phyloP scores from a whole-genome alignment of 37 sponge, comb jelly and placozoan species.

The Corticium candelabrum region DNA sequence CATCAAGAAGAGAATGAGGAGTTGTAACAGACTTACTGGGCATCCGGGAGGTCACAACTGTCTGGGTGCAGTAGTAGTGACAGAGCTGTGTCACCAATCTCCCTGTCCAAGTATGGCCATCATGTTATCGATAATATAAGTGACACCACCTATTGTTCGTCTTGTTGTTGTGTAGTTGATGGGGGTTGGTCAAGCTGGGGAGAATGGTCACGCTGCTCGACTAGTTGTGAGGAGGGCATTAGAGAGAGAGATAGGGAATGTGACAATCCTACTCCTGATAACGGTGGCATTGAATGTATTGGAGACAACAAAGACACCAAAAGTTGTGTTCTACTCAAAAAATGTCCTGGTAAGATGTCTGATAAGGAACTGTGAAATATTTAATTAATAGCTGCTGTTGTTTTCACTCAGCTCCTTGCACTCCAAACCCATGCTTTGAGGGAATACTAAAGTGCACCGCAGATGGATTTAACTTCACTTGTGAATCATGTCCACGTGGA shows the following conservation, averaged over 20 bases:
- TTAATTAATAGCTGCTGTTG: not conserved
- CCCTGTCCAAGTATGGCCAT: conserved; percentile 58
- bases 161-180: not conserved
- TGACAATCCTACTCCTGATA: not conserved
- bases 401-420: conserved; percentile 74
- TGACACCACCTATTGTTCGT: not conserved
- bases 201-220: not conserved
- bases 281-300: conserved; percentile 7
- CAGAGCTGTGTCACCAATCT: conserved; percentile 39
- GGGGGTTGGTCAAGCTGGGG: conserved; percentile 7
- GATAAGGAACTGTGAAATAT: not conserved
- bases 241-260: not conserved
- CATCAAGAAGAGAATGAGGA: not conserved
- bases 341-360: not conserved
- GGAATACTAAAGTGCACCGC: conserved; percentile 23
- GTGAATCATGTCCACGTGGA: conserved; percentile 78
- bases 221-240: not conserved
- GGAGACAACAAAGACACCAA: no score
- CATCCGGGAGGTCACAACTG: conserved; percentile 49
- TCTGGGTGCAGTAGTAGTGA: conserved; percentile 28
- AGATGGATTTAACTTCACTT: conserved; percentile 50
- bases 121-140: conserved; percentile 5
- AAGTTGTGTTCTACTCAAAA: no score
- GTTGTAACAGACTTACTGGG: conserved; percentile 16
- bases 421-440: conserved; percentile 44